Base-by-base conservation (phyloP, 64 coral and sea anemone genomes). In the Catalaphyllia jardinei region DNA sequence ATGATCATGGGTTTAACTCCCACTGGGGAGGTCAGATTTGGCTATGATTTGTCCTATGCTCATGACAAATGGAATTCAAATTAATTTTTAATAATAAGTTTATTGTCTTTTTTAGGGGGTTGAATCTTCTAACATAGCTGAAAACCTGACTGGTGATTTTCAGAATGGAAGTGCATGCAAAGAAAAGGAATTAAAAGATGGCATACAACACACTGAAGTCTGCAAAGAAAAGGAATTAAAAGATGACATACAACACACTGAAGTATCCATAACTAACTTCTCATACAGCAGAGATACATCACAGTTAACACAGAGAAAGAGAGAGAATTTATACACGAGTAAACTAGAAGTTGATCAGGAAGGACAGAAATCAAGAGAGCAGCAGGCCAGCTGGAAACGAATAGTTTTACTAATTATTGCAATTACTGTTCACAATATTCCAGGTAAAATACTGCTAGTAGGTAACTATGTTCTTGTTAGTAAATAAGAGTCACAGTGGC, bases 361-460 rank as follows among this genome's bases (percentile, higher is more conserved):
- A 79, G 62, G 87, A 50, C 73, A 52, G 13, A 83, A 86, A 74
- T 84, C 52, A 87, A 18, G 75, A 71, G 77, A 88, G 78, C 76
- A 93, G 29, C 17, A 93, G 8, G 84, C 86, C 22, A 93, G 91
- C 15, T 99, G 97, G 97, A 99, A 83, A 31, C 95, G 94, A 91
- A 95, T 99, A 57, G 46, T 99, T 31, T 64, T 99, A 24, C 74
- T 99, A 14, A 99, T 99, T 18, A 93, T 99, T 88, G 97, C 97
- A 72, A 99, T 99, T 52, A 99, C 97, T 62, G 91, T 99, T 16
- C 97, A 99, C 59, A 99, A 99, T 86, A 95, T 99, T 82, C 97
- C 97, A 93, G 97, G 97, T 99, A 91, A 77, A 57, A 57, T 57
- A 9, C 54, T 15, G 33, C 33, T 35, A 35, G 33, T 35, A 35